Percentiles rank a stretch among this genome's conserved stretches.
Evolutionary conservation across 2,797 vertebrate species (phyloP).

Genomic region (Acanthurus tractus): DNA sequence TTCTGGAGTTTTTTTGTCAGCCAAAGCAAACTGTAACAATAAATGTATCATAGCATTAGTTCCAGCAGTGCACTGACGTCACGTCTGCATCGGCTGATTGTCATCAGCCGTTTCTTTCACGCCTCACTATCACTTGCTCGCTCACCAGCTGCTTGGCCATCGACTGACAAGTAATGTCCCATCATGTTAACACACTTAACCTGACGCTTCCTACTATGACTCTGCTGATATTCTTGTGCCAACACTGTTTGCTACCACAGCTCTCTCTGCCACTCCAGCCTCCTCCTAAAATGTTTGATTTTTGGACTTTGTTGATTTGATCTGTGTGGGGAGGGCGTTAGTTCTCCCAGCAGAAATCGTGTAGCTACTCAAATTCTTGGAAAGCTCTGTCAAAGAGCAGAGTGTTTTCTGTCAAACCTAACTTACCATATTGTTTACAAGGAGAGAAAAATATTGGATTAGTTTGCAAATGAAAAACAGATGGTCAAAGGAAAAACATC

Average conservation of each 20-base stretch:
- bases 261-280: not conserved
- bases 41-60: not conserved
- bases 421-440: too few species aligned
- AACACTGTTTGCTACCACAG: not conserved
- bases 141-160: not conserved
- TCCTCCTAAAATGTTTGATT: not conserved
- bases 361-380: not conserved
- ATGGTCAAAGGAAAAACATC: too few species aligned
- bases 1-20: not conserved
- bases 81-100: not conserved
- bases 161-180: not conserved
- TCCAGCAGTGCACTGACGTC: not conserved
- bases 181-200: not conserved
- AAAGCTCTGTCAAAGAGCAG: too few species aligned
- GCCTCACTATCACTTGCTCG: conserved; percentile 1
- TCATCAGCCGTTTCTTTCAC: conserved; percentile 9
- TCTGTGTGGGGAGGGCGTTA: not conserved
- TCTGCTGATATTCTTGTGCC: not conserved
- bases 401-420: too few species aligned
- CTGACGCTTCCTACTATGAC: not conserved
- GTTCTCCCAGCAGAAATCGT: not conserved
- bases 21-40: not conserved
- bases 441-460: too few species aligned
- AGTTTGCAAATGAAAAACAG: too few species aligned
- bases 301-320: not conserved